A percentile compares a stretch with the other conserved stretches of the same genome.
phyloP scores from a whole-genome alignment of 1,140 invertebrate genomes.

The Sarcophaga peregrina region DNA sequence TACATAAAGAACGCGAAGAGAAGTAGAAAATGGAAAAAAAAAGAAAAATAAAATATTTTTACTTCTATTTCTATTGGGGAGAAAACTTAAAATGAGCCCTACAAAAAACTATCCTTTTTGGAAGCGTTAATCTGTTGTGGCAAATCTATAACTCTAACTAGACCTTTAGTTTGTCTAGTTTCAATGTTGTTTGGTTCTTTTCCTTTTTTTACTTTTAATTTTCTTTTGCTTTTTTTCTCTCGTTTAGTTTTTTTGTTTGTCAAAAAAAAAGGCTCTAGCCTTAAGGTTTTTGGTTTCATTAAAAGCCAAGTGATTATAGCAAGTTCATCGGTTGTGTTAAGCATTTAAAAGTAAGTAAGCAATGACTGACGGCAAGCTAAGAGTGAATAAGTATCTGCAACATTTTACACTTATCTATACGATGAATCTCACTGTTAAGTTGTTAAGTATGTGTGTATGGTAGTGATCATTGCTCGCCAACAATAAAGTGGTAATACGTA shows the following conservation, averaged over 20 bases:
- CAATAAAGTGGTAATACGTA: background rate
- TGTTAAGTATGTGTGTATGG: conserved; percentile 39
- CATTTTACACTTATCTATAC: conserved; percentile 45
- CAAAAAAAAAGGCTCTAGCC: background rate
- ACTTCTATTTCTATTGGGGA: background rate
- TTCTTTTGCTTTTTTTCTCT: background rate
- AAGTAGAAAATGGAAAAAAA: background rate
- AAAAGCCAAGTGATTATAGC: conserved; percentile 26
- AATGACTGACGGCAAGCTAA: conserved; percentile 32
- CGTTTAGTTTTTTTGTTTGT: background rate
- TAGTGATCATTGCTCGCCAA: conserved; percentile 11
- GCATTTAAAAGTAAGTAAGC: conserved; percentile 30
- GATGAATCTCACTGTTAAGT: conserved; percentile 42
- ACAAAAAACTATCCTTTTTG: conserved; percentile 27
- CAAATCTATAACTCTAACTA: conserved; percentile 40
- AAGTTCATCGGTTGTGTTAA: conserved; percentile 32
- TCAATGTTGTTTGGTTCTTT: background rate
- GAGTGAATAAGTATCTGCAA: conserved; percentile 46
- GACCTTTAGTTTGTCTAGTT: conserved; percentile 25
- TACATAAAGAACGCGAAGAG: background rate
- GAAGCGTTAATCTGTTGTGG: conserved; percentile 37
- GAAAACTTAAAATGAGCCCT: conserved; percentile 5
- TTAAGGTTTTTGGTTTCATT: conserved; percentile 22
- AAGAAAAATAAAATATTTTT: background rate
- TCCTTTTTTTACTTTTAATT: background rate